Conservation (phyloP, 2,797 vertebrate species). For the Sebastes vulpes region DNA sequence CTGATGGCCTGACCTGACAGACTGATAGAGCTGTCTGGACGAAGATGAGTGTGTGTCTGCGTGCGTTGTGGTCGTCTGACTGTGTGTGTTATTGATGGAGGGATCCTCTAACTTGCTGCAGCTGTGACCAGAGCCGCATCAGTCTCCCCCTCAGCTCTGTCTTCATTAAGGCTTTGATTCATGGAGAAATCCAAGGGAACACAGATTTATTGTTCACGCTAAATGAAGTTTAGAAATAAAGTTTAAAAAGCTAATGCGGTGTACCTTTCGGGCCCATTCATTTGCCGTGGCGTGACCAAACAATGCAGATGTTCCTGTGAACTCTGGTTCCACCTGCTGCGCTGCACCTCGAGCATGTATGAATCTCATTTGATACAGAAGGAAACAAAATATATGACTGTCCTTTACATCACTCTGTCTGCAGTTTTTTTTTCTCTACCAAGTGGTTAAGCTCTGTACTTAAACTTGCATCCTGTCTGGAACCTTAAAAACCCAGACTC, state of each 20-base stretch:
- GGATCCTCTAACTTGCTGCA: constrained; percentile 66
- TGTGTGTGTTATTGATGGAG: constrained; percentile 62
- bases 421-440: neutral
- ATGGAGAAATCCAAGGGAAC: constrained; percentile 31
- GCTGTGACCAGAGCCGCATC: constrained; percentile 65
- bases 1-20: constrained; percentile 45
- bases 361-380: constrained; percentile 12
- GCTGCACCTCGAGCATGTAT: neutral
- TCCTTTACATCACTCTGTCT: constrained; percentile 14
- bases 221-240: constrained; percentile 26
- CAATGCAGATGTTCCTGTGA: constrained; percentile 20
- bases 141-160: constrained; percentile 34
- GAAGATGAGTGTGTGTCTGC: constrained; percentile 44
- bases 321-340: constrained; percentile 1
- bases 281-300: constrained; percentile 18
- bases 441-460: constrained; percentile 38
- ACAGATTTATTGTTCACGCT: constrained; percentile 42
- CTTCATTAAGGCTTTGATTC: constrained; percentile 68
- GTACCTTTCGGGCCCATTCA: neutral
- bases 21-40: constrained; percentile 63
- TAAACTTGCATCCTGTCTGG: constrained; percentile 40
- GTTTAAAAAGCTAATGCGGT: constrained; percentile 1
- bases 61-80: constrained; percentile 19
- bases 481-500: constrained; percentile 35
- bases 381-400: neutral